phyloP scores from a whole-genome alignment of 2,113 vertebrate genomes.

The Xiphorhynchus elegans region DNA sequence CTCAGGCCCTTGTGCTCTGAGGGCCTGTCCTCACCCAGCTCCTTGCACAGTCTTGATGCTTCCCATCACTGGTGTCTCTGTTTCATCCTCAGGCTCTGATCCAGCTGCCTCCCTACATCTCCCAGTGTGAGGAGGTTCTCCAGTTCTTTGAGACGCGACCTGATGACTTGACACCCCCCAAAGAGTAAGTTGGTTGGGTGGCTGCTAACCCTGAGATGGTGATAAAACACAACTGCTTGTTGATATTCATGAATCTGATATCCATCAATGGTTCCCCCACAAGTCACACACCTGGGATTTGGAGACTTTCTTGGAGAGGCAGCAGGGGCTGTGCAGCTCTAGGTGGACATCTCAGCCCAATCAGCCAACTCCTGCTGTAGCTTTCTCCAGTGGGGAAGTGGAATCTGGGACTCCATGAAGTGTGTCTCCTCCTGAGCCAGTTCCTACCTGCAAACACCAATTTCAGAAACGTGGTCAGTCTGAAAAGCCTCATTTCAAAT shows the following conservation, averaged over 20 bases:
- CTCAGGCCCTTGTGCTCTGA: not conserved
- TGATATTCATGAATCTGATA: not conserved
- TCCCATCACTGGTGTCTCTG: not conserved
- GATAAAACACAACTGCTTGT: not conserved
- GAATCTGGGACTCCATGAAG: not conserved
- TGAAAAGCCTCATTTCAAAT: not conserved
- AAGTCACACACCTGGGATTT: not conserved
- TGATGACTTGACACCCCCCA: constrained; percentile 92
- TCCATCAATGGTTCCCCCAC: accelerated
- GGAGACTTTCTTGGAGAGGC: not conserved
- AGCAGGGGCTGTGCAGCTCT: not conserved
- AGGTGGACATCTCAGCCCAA: not conserved
- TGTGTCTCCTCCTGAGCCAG: not conserved
- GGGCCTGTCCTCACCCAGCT: not conserved
- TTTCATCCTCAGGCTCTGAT: constrained; percentile 86
- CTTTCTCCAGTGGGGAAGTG: not conserved
- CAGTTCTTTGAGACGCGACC: constrained; percentile 97
- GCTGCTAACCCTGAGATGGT: not conserved
- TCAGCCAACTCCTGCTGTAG: not conserved
- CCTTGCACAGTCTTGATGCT: not conserved
- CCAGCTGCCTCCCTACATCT: constrained; percentile 96
- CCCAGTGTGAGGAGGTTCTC: constrained; percentile 95
- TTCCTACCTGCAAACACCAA: not conserved
- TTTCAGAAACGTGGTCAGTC: not conserved
- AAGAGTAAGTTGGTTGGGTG: constrained; percentile 83